Evolutionary conservation across 2,797 vertebrate genomes (phyloP), one percentile per base, ranked within the genome.

Genomic region (Galagoides demidoff): DNA sequence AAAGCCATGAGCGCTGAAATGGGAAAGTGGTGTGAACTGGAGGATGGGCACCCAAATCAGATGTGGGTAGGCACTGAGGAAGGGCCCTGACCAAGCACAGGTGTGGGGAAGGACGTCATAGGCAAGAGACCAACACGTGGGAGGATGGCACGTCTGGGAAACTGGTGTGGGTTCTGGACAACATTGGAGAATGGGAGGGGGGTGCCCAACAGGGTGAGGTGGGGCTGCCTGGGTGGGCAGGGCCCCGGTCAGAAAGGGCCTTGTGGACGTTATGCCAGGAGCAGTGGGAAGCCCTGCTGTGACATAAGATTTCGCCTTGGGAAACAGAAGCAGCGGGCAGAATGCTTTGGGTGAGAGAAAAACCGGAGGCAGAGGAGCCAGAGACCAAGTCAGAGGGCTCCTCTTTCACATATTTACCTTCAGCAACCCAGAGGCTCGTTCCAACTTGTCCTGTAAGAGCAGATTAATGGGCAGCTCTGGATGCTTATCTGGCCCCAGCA

Each of bases 11-110:
- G 52, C 3, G 13, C 39, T 39, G 0, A 5, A 8, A 14, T 17
- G 13, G 43, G 52, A n/a, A 59, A 16, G 61, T 0, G 0, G 63
- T 45, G 0, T 2, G 2, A 29, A 25, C 27, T 31, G 2, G 0
- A 7, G 52, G 59, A 76, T 37, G 37, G 64, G 16, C 7, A 27
- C n/a, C 27, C 91, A 31, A 1, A 0, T 74, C 70, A 34, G 2
- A n/a, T 73, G 14, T 12, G 17, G 17, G 20, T 4, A 0, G 16
- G 29, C 22, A 8, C 11, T 13, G 29, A 10, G 16, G 43, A 73
- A 43, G 82, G 45, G 7, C 34, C 31, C 70, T 55, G 27, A 20
- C 22, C 1, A 17, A 29, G 43, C 78, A 55, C 27, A 94, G 78
- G 20, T 31, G 7, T n/a, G 61, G 68, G 77, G 43, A 55, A 45